Percentiles rank a stretch among this genome's conserved stretches.
These are phyloP conservation scores for Penaeus monodon DNA, from an alignment of 2,888 invertebrate genomes.

Conservation along the genomic window DNA sequence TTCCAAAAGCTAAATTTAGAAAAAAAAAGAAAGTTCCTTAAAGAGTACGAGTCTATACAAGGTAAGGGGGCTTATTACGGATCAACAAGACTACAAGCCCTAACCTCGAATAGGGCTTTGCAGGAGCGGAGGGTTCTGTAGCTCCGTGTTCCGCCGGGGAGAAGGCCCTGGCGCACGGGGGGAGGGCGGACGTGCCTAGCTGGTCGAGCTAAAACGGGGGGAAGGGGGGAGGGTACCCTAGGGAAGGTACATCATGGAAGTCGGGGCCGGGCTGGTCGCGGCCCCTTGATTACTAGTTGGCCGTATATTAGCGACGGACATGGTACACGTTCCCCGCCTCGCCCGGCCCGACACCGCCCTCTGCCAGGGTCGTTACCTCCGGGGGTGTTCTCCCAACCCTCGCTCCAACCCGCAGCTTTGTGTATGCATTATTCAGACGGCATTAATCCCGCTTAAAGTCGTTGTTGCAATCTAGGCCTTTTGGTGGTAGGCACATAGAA, in stretches of 20 bases:
- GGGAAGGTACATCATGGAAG: slow-evolving; percentile 43
- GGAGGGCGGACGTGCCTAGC: not conserved
- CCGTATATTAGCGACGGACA: slow-evolving; percentile 55
- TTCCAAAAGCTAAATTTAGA: too few species aligned
- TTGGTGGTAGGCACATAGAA: slow-evolving; percentile 20
- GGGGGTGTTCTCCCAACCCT: slow-evolving; percentile 7
- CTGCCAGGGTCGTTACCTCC: slow-evolving; percentile 5
- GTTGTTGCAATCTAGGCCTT: slow-evolving; percentile 35
- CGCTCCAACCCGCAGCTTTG: slow-evolving; percentile 20
- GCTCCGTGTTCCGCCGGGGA: too few species aligned
- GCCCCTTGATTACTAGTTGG: slow-evolving; percentile 43
- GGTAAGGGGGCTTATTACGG: too few species aligned
- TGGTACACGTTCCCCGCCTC: slow-evolving; percentile 41
- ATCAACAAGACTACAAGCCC: too few species aligned
- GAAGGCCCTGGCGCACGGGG: too few species aligned
- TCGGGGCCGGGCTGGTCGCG: slow-evolving; percentile 37
- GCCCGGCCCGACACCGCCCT: not conserved
- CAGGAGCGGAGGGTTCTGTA: too few species aligned
- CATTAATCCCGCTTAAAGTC: slow-evolving; percentile 23
- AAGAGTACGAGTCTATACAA: too few species aligned
- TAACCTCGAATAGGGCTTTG: too few species aligned
- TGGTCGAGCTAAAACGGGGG: not conserved
- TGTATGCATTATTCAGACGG: slow-evolving; percentile 48
- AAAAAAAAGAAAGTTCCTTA: too few species aligned
- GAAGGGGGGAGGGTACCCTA: slow-evolving; percentile 24